Evolutionary conservation across 2,113 vertebrate species (phyloP).

Genomic region (Diadophis punctatus): DNA sequence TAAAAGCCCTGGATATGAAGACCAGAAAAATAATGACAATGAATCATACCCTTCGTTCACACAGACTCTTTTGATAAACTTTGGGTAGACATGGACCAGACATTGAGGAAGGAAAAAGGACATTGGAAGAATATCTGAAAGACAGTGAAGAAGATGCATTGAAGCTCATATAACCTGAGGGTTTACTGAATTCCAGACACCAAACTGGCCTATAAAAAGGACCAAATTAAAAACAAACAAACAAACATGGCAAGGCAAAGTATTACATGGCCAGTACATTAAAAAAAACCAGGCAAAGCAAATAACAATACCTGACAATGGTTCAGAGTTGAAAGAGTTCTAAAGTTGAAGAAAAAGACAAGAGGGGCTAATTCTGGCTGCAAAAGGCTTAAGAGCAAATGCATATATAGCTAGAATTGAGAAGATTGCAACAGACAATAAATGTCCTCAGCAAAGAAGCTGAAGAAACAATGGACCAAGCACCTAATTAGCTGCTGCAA

Average conservation of each 20-base stretch:
- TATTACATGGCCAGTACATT: not conserved
- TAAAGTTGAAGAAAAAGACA: not conserved
- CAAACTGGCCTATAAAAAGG: too few species aligned
- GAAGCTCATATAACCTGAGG: not conserved
- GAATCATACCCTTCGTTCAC: not conserved
- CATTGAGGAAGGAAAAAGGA: not conserved
- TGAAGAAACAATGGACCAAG: not conserved
- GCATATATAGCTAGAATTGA: not conserved
- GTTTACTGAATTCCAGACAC: not conserved
- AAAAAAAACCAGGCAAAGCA: not conserved
- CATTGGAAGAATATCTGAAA: not conserved
- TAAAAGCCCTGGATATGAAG: not conserved
- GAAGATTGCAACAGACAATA: not conserved
- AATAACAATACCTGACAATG: not conserved
- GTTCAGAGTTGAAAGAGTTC: not conserved
- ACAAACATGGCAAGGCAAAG: not conserved
- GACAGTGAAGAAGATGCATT: not conserved
- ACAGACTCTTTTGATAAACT: not conserved
- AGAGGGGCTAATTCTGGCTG: too few species aligned
- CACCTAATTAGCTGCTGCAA: not conserved
- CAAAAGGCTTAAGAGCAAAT: too few species aligned
- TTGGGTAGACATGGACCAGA: not conserved
- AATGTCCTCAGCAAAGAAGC: not conserved
- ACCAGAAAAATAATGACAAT: not conserved
- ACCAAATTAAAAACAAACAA: not conserved